phyloP scores from a whole-genome alignment of 2,888 invertebrate genomes.

The Brenthis hecate region DNA sequence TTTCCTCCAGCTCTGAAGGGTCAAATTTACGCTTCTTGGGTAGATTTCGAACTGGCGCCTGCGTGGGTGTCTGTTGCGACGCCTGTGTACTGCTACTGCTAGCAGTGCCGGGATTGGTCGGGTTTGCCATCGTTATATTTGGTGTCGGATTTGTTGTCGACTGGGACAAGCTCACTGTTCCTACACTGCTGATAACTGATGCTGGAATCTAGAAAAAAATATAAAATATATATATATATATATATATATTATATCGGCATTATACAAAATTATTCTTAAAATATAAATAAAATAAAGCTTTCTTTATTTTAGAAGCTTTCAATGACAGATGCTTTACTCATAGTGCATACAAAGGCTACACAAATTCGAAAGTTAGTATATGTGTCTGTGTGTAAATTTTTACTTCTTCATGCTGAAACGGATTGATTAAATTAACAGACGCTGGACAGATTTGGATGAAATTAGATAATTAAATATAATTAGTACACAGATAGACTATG shows the following conservation, averaged over 20 bases:
- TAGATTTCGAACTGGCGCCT: conserved; percentile 87
- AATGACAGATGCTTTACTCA: too few relatives aligned
- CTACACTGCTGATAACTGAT: conserved; percentile 83
- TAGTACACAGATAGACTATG: too few relatives aligned
- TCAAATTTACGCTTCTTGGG: conserved; percentile 97
- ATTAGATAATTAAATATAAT: too few relatives aligned
- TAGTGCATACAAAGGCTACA: too few relatives aligned
- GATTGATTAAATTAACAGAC: too few relatives aligned
- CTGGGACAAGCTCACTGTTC: conserved; percentile 79
- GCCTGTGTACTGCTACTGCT: conserved; percentile 59
- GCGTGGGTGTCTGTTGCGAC: conserved; percentile 72
- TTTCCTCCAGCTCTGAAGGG: conserved; percentile 89
- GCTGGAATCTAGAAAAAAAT: conserved; percentile 73
- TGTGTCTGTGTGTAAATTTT: too few relatives aligned
- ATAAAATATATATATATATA: neutral
- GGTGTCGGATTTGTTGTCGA: conserved; percentile 65
- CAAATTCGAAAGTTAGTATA: too few relatives aligned
- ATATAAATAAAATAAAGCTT: too few relatives aligned
- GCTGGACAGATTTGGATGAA: too few relatives aligned
- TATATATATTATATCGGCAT: neutral
- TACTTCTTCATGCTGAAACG: too few relatives aligned
- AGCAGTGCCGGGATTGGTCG: conserved; percentile 69
- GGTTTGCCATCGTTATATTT: conserved; percentile 75
- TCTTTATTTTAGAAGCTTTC: too few relatives aligned
- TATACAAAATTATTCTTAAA: too few relatives aligned